Base-by-base conservation (phyloP, 2,797 vertebrate genomes). In the Anguilla megastoma region DNA sequence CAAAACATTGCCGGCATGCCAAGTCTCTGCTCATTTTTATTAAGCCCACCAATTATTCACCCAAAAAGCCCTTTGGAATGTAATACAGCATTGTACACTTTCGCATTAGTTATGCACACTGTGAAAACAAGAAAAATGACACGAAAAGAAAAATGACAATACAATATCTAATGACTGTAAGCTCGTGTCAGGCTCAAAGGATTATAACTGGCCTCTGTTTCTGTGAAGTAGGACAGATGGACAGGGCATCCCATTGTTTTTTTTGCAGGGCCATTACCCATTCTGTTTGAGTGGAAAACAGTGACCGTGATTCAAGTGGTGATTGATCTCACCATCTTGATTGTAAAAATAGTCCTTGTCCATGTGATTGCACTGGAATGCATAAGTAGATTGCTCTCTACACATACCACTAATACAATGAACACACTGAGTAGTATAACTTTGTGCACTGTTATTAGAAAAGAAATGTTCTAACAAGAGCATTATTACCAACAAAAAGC, bases 61-160 rank as follows among this genome's bases (percentile, higher is more conserved):
- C 30, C 30, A 41, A 33, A 76, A 76, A 36, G 74, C 74, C 33
- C 74, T 41, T 76, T 45, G 74, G 33, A 41, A 76, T 41, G 33
- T 74, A 74, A 36, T 14, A 16, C 14, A 33, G 30, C 30, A 74
- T 74, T 33, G 30, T 76, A 41, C 74, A 76, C 50, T n/a, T 86
- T 86, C 18, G 27, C 48, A 86, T 86, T 52, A 86, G 63, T 86
- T 52, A 86, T 86, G 66, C 66, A 18, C 66, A 18, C 66, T 71
- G 7, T 74, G 85, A 69, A 86, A 86, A 27, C 85, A 71, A 69
- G 63, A 18, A 69, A 69, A 69, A 69, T 69, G 63, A 24, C 24
- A n/a, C 21, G n/a, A 21, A 74, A 10, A 33, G 10, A 36, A 76
- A 16, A 76, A 36, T 76, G 45, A 56, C 74, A 80, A 45, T 27